A percentile compares a stretch with the other conserved stretches of the same genome.
phyloP scores from a whole-genome alignment of 35 echinoderm and acorn worm genomes.

The Ophiothrix spiculata region DNA sequence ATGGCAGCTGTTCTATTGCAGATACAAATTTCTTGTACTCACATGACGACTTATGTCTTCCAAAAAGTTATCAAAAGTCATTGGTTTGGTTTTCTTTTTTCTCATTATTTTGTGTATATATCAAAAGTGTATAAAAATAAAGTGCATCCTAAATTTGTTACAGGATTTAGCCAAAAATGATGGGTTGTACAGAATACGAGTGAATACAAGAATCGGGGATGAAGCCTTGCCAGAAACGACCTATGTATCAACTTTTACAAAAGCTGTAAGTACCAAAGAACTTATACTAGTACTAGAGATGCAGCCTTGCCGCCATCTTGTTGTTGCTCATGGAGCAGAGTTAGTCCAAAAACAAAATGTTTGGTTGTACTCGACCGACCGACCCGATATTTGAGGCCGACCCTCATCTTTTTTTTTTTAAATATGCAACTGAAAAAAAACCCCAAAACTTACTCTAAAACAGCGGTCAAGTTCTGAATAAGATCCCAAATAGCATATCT shows the following conservation, averaged over 20 bases:
- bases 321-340: too few relatives aligned
- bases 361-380: too few relatives aligned
- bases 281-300: background rate
- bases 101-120: background rate
- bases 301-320: background rate
- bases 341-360: too few relatives aligned
- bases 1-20: too few relatives aligned
- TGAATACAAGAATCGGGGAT: slow-evolving; percentile 11
- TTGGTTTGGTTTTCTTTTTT: background rate
- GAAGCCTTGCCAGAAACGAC: background rate
- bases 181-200: slow-evolving; percentile 48
- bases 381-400: too few relatives aligned
- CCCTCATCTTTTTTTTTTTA: too few relatives aligned
- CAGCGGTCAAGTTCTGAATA: too few relatives aligned
- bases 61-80: background rate
- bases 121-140: background rate
- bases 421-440: too few relatives aligned
- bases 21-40: too few relatives aligned
- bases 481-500: too few relatives aligned
- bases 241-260: slow-evolving; percentile 53
- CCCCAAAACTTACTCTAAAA: too few relatives aligned
- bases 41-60: too few relatives aligned
- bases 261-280: slow-evolving; percentile 32
- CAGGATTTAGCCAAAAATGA: slow-evolving; percentile 46
- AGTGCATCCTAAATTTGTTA: background rate